Conservation (phyloP, 2,113 vertebrate species). For the Seriola rivoliana region DNA sequence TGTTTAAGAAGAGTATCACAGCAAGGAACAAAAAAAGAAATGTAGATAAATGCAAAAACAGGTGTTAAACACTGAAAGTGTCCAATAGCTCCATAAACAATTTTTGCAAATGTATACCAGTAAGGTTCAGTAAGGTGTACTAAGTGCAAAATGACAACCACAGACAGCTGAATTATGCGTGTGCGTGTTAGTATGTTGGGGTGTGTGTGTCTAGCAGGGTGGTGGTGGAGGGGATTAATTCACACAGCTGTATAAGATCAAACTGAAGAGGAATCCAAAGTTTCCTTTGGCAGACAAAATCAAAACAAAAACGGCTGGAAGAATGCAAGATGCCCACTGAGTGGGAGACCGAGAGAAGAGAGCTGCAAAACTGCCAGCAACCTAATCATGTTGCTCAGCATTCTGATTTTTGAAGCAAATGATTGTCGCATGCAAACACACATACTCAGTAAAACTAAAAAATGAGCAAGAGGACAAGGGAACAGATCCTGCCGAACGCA, state of each 20-base stretch:
- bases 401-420: constrained; percentile 59
- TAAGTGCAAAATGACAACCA: constrained; percentile 26
- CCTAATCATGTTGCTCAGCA: constrained; percentile 33
- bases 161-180: constrained; percentile 41
- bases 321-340: constrained; percentile 42
- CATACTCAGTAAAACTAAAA: constrained; percentile 9
- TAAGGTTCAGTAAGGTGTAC: background rate
- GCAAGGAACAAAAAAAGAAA: background rate
- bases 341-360: constrained; percentile 5
- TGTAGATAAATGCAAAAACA: background rate
- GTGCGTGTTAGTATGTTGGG: constrained; percentile 9
- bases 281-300: constrained; percentile 70
- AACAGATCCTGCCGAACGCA: constrained; percentile 2
- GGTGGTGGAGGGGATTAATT: constrained; percentile 39
- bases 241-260: constrained; percentile 68
- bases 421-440: constrained; percentile 42
- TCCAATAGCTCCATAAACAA: background rate
- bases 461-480: background rate
- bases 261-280: constrained; percentile 68
- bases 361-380: constrained; percentile 41
- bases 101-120: background rate
- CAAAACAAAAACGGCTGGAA: constrained; percentile 67
- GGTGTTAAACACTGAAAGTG: background rate
- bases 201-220: background rate
- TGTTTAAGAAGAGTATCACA: background rate